Base-by-base conservation (phyloP, 2,797 vertebrate genomes). In the Molossus alvarezi region DNA sequence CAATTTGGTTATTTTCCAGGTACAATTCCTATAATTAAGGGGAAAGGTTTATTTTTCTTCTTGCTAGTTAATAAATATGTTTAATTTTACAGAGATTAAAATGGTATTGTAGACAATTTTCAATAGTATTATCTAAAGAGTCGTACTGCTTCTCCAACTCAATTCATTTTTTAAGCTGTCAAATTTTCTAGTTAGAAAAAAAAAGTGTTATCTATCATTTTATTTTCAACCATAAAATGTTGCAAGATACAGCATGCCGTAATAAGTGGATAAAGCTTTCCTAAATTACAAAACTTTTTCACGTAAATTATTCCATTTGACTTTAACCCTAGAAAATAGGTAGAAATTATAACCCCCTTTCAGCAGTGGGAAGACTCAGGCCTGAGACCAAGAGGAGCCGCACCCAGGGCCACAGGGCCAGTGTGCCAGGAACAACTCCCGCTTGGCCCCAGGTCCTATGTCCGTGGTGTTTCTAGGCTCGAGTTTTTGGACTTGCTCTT, bases 1-100 rank as follows among this genome's bases (percentile, higher is more conserved):
- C 99, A 65, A 99, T 99, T 93, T 99, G 97, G 93, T 99, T 99
- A 97, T 99, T 99, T 98, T 99, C 99, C 87, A 99, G 98, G 85
- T 99, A 98, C 75, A 99, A 96, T 98, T 99, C 99, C 99, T 99
- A 64, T 64, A 98, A 97, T 91, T 82, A 97, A 98, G 92, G 88
- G 53, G 97, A 95, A 95, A 83, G 15, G 79, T 11, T 27, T 37
- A 60, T 62, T 45, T 58, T 53, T 80, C 76, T 95, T 20, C 93
- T 33, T 75, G 48, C 77, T 93, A 62, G 51, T n/a, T 92, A 37
- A 87, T 73, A 48, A 91, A 69, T 90, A 76, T 58, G 73, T 41
- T 80, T 20, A 84, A 1, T 84, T 90, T 84, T 69, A 62, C 10
- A 86, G 73, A 95, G 23, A 91, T 72, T 96, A 69, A 87, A 84